Evolutionary conservation across 2,888 invertebrate genomes (phyloP).

Genomic region (Oithona nana): DNA sequence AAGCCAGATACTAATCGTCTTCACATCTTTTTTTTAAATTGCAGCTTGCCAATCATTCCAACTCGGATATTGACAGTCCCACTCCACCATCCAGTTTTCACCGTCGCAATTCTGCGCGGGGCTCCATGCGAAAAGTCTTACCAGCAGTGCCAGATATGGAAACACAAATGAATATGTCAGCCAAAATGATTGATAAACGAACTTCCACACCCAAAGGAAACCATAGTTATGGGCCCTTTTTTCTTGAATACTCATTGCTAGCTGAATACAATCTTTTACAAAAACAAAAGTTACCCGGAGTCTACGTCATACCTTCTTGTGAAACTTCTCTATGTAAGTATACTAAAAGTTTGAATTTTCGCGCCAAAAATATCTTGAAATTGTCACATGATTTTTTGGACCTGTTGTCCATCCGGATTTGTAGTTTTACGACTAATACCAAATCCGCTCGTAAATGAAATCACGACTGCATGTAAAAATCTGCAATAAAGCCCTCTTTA

Average conservation of each 20-base stretch:
- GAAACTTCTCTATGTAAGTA: slow-evolving; percentile 57
- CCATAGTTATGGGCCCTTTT: slow-evolving; percentile 43
- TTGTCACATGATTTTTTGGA: no score
- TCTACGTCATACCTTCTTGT: slow-evolving; percentile 80
- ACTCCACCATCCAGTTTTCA: background rate
- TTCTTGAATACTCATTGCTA: slow-evolving; percentile 72
- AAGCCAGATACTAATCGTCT: no score
- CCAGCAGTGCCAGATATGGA: slow-evolving; percentile 33
- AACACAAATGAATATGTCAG: slow-evolving; percentile 40
- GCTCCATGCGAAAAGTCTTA: slow-evolving; percentile 38
- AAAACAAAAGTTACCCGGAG: slow-evolving; percentile 63
- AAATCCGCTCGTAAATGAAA: no score
- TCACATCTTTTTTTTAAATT: no score
- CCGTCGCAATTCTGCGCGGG: slow-evolving; percentile 21
- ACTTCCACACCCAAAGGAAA: slow-evolving; percentile 25
- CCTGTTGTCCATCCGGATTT: no score
- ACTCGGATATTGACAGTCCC: background rate
- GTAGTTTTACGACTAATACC: no score
- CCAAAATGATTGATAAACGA: slow-evolving; percentile 36
- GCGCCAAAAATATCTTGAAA: no score
- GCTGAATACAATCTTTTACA: slow-evolving; percentile 75
- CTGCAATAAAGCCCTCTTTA: no score
- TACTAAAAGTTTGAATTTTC: no score
- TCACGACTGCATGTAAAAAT: no score
- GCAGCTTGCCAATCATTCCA: background rate